Base-by-base conservation (phyloP, 2,113 vertebrate species). In the Ammospiza caudacuta region DNA sequence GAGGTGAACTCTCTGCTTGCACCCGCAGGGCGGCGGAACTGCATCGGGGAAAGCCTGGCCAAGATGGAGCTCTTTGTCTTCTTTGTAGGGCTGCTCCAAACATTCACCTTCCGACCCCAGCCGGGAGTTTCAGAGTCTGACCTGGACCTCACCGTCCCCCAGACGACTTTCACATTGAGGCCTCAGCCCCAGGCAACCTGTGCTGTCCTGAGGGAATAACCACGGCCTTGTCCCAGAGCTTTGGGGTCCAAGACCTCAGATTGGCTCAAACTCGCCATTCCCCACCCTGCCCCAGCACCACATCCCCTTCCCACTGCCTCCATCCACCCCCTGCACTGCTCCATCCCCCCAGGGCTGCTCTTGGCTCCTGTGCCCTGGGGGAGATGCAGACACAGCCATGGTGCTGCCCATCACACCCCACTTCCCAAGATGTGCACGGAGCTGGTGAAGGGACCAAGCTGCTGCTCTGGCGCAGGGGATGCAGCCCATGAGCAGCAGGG, bases 1-100 rank as follows among this genome's bases (percentile, higher is more conserved):
- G 23, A 39, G 31, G 46, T 59, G 15, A 94, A 75, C 46, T 13
- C 22, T 17, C 28, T 78, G 51, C 62, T 95, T 51, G 28, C 79
- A 23, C 72, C 52, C 6, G 2, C 92, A 98, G 98, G 98, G 43
- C 96, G 97, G 58, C 95, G 98, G 6, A 96, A 97, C 59, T 98
- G 98, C 41, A 96, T 97, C 0, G 98, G 98, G 8, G 98, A 98
- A 27, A 96, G 96, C 68, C 93, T 98, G 31, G 98, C 98, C 87
- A 97, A 96, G 96, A 97, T 94, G 16, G 97, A 98, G 91, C 95
- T 98, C 9, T 98, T 98, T 22, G 86, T 98, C 73, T 97, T 98
- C 85, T 98, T 98, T 0, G 95, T 97, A 0, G 97, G 97, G 25
- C 12, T 98, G 77, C 95, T 98, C 28, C 97, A 98, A 94, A 96